Evolutionary conservation across 1,140 invertebrate genomes (phyloP), one percentile per base, ranked within the genome.

Genomic region (Eulimnadia texana): DNA sequence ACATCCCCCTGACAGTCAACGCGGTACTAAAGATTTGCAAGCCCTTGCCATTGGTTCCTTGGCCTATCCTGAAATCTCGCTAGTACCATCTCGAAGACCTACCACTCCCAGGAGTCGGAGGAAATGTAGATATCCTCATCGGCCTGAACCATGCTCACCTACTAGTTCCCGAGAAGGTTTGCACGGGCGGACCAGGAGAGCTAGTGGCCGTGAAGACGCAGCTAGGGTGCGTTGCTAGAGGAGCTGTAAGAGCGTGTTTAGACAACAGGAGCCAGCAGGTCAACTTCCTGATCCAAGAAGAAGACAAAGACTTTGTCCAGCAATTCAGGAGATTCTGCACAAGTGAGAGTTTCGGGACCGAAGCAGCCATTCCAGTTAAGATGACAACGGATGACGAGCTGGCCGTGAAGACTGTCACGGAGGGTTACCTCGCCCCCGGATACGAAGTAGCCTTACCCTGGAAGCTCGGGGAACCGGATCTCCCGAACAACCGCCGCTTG

Each of bases 91-190:
- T 61, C 13, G 23, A 29, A 16, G 59, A 61, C 22, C 49, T 61
- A 61, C 50, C 59, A 2, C 20, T 61, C 25, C n/a, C 50, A 22
- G 50, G 51, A 9, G 49, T 25, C 28, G 59, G 59, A 52, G 59
- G 50, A 3, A 3, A 2, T 3, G 2, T 61, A 10, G 47, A 61
- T 50, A 61, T 61, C 27, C 50, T 61, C 3, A n/a, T 61, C 2
- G 59, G 59, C 19, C n/a, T 51, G 3, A 50, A 61, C 59, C 59
- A 60, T 22, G n/a, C 11, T 0, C 42, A 60, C n/a, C 50, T 60
- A 2, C 6, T 60, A 1, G 25, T 60, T 47, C 42, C 59, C 1
- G n/a, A 25, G 49, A 24, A 51, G 2, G n/a, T 61, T 16, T 22
- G 42, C 19, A 27, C 20, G 16, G 58, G 58, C 33, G 33, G 33